Conservation (phyloP, 2,113 vertebrate species). For the Dicentrarchus labrax region DNA sequence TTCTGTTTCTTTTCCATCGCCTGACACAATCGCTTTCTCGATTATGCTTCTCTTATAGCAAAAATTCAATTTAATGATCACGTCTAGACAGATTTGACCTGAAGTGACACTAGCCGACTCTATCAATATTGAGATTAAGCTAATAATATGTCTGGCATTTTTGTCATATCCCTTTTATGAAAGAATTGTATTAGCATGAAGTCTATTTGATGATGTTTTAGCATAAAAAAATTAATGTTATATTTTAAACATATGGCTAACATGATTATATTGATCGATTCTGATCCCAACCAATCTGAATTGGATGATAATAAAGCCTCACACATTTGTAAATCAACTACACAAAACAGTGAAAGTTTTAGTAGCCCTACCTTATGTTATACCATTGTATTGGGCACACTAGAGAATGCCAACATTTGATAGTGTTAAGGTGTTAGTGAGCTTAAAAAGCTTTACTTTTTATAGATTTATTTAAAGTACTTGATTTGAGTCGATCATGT, state of each 20-base stretch:
- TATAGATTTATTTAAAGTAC: no score
- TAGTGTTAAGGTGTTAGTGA: no score
- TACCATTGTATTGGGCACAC: no score
- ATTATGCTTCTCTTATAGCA: neutral
- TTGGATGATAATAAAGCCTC: neutral
- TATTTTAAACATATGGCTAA: neutral
- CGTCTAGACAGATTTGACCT: slow-evolving; percentile 11
- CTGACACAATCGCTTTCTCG: slow-evolving; percentile 9
- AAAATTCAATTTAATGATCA: slow-evolving; percentile 17
- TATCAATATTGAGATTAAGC: neutral
- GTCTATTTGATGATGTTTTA: slow-evolving; percentile 10
- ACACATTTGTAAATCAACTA: no score
- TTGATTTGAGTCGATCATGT: no score
- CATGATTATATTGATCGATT: neutral
- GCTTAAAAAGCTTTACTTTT: no score
- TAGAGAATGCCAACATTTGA: no score
- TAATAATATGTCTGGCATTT: neutral
- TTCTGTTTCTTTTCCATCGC: slow-evolving; percentile 33
- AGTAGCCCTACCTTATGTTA: no score
- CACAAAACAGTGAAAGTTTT: no score
- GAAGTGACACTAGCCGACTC: neutral
- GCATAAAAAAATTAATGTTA: neutral
- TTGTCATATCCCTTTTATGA: neutral
- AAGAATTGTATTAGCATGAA: neutral
- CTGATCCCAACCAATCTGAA: neutral